These are phyloP conservation scores for Burhinus oedicnemus DNA, from an alignment of 2,113 vertebrate species.

Conservation along the genomic window DNA sequence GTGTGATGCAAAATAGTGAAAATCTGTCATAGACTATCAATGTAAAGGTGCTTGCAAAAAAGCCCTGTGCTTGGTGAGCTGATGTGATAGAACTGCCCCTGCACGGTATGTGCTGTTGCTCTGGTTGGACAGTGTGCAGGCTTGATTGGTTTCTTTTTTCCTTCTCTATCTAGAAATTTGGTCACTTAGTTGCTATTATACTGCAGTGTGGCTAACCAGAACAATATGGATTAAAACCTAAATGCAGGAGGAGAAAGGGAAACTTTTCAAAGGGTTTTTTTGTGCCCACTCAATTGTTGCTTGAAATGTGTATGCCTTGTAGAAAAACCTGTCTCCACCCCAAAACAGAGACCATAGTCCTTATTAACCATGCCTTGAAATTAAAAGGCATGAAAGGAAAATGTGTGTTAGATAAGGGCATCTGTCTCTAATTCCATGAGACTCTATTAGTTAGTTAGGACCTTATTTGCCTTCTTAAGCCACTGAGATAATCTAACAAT, in stretches of 20 bases:
- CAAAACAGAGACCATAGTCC: not conserved
- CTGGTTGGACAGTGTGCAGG: not conserved
- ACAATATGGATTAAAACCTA: not conserved
- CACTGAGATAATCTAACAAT: not conserved
- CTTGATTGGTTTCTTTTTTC: not conserved
- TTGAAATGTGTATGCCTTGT: not conserved
- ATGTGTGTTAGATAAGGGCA: not conserved
- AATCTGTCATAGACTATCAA: not conserved
- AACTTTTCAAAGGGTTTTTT: not conserved
- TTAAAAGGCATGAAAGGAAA: not conserved
- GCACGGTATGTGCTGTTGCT: not conserved
- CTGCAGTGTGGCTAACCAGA: not conserved
- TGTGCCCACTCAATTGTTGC: not conserved
- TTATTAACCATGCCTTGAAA: not conserved
- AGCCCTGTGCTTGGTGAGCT: not conserved
- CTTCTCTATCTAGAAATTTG: not conserved
- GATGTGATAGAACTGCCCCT: not conserved
- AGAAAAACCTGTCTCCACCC: not conserved
- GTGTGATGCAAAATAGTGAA: not conserved
- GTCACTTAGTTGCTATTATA: not conserved
- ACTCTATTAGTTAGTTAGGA: not conserved
- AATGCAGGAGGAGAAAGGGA: not conserved
- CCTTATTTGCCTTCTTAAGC: not conserved
- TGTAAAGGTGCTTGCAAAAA: not conserved
- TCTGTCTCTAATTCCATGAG: not conserved